Percentiles rank a stretch among this genome's conserved stretches.
These are phyloP conservation scores for Hippocampus mohnikei DNA, from an alignment of 2,113 vertebrate species.

Conservation along the genomic window DNA sequence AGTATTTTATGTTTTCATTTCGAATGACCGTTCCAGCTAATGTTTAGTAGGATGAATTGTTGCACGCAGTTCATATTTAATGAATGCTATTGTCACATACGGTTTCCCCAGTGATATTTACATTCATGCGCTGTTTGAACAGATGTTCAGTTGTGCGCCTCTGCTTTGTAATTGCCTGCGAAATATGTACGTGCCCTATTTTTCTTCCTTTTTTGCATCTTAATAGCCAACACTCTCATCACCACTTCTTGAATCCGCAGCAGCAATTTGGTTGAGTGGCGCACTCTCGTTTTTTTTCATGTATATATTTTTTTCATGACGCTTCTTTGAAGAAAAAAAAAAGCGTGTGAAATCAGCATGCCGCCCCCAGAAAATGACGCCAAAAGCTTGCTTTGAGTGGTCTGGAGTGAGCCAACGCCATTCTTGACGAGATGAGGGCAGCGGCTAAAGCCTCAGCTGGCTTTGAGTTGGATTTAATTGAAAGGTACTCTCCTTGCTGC, in stretches of 20 bases:
- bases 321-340: neutral
- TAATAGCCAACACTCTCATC: constrained; percentile 36
- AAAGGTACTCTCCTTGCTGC: neutral
- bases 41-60: no score
- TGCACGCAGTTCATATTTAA: neutral
- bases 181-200: neutral
- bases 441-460: neutral
- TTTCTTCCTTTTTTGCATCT: constrained; percentile 6
- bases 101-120: neutral
- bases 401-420: neutral
- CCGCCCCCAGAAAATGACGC: neutral
- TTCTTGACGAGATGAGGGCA: neutral
- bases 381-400: neutral
- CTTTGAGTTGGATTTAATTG: neutral
- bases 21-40: no score
- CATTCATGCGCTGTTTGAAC: neutral
- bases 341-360: constrained; percentile 16
- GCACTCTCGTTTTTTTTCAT: constrained; percentile 40
- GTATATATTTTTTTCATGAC: constrained; percentile 1
- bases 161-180: constrained; percentile 20
- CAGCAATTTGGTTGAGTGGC: constrained; percentile 36
- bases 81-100: neutral
- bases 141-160: neutral
- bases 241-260: constrained; percentile 30
- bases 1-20: no score